Conservation (phyloP, 2,888 invertebrate species). For the Deladenus siricidicola region DNA sequence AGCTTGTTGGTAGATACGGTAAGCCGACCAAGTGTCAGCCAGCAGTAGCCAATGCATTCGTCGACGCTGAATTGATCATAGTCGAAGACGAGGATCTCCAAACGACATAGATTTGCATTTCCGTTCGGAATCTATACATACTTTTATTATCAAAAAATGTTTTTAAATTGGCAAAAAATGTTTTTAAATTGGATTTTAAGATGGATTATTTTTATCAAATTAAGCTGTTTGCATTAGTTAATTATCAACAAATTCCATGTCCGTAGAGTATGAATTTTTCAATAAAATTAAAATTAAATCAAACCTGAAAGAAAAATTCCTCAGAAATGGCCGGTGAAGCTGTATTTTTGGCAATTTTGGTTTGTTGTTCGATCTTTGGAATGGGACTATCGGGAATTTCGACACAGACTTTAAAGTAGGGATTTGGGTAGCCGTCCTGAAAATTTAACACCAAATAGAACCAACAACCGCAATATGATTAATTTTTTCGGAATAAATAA, state of each 20-base stretch:
- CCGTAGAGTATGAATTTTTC: too few relatives aligned
- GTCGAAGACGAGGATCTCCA: slow-evolving; percentile 51
- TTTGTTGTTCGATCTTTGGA: slow-evolving; percentile 43
- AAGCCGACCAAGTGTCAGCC: slow-evolving; percentile 36
- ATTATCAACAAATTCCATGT: too few relatives aligned
- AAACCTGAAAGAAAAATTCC: slow-evolving; percentile 51
- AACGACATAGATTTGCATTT: slow-evolving; percentile 35
- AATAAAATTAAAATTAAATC: too few relatives aligned
- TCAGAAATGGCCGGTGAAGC: slow-evolving; percentile 45
- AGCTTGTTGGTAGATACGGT: slow-evolving; percentile 34
- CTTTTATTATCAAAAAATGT: too few relatives aligned
- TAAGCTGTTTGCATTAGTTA: too few relatives aligned
- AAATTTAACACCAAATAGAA: too few relatives aligned
- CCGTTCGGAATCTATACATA: slow-evolving; percentile 31
- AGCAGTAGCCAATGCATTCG: slow-evolving; percentile 53
- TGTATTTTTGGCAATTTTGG: slow-evolving; percentile 38
- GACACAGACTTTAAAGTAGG: slow-evolving; percentile 38
- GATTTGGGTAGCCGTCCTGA: slow-evolving; percentile 38
- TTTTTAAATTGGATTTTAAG: too few relatives aligned
- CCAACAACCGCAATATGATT: slow-evolving; percentile 17
- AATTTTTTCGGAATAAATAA: background rate
- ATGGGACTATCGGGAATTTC: slow-evolving; percentile 34
- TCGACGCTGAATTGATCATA: slow-evolving; percentile 51
- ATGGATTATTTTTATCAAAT: too few relatives aligned
- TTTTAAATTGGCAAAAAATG: too few relatives aligned